Percentiles rank a stretch among this genome's conserved stretches.
Conservation (phyloP, 2,888 invertebrate genomes). For the Agrotis puta region DNA sequence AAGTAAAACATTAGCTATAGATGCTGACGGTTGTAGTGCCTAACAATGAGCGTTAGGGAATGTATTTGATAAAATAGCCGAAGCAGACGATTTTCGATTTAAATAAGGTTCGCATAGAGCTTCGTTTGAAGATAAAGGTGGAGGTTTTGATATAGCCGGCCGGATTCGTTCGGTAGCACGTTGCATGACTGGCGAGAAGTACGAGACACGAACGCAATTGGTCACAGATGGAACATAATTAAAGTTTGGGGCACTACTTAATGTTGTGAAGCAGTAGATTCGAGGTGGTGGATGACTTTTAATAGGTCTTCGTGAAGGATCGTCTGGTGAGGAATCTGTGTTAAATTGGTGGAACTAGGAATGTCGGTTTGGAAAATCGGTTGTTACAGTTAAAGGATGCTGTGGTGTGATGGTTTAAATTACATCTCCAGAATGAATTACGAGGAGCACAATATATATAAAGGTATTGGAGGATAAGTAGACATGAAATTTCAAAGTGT, state of each 20-base stretch:
- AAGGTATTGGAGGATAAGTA: neutral
- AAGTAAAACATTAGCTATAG: conserved; percentile 76
- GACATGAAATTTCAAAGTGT: no score
- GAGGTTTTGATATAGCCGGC: conserved; percentile 63
- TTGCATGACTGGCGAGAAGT: conserved; percentile 89
- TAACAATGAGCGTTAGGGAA: conserved; percentile 78
- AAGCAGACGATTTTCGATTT: conserved; percentile 76
- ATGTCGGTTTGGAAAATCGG: conserved; percentile 64
- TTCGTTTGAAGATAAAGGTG: conserved; percentile 64
- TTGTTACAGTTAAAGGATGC: conserved; percentile 62
- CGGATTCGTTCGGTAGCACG: conserved; percentile 86
- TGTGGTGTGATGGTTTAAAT: conserved; percentile 38
- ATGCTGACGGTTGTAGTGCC: conserved; percentile 76
- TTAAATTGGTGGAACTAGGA: conserved; percentile 78
- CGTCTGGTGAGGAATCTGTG: conserved; percentile 84
- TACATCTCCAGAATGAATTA: neutral
- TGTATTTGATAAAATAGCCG: conserved; percentile 72
- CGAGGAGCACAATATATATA: neutral
- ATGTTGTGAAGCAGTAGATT: conserved; percentile 89
- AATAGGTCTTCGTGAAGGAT: conserved; percentile 89
- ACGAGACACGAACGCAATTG: conserved; percentile 90
- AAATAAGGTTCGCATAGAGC: conserved; percentile 74
- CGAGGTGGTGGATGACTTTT: conserved; percentile 89
- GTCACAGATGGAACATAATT: conserved; percentile 91
- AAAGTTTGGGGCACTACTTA: conserved; percentile 90